Evolutionary conservation across 2,113 vertebrate genomes (phyloP), one percentile per base, ranked within the genome.

Genomic region (Xenopus borealis): DNA sequence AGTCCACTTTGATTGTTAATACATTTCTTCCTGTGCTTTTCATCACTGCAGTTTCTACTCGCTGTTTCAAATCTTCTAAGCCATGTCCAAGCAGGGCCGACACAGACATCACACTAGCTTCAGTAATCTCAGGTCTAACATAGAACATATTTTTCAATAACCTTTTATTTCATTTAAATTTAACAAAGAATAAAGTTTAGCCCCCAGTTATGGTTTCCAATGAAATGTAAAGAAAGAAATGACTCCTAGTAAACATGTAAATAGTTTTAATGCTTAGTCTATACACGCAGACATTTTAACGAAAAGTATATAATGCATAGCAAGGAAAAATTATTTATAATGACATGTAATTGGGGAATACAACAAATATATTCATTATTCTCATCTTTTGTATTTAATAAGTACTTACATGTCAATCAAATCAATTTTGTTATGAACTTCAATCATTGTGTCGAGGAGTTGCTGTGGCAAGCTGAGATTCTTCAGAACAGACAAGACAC

Each of bases 371-470:
- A 2, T 50, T 50, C 10, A 12, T 50, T 16, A 13, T 16, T 50
- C 1, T 12, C 14, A 50, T 50, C 2, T 4, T 13, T 12, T 12
- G 3, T 50, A 2, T 46, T 46, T 46, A 12, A 46, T 47, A 11
- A 47, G 9, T 45, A 33, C 89, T 90, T 89, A 98, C 97, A 89
- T 79, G 5, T 92, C 85, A 20, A 94, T 7, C 7, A 95, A 93
- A 85, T 99, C 97, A 4, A 88, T 92, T 88, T 98, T 98, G 80
- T 97, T 99, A 83, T 98, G 95, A 69, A 98, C 95, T 80, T 99
- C 97, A 58, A 96, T 59, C 66, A 97, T 80, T 6, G 92, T 89
- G 78, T 81, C 90, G 79, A 96, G 58, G 52, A 98, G 91, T 3
- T 72, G 65, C 30, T 85, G 81, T 0, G 95, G 93, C 80, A 96